phyloP scores from a whole-genome alignment of 64 coral and sea anemone species.

The Acropora tenuis region DNA sequence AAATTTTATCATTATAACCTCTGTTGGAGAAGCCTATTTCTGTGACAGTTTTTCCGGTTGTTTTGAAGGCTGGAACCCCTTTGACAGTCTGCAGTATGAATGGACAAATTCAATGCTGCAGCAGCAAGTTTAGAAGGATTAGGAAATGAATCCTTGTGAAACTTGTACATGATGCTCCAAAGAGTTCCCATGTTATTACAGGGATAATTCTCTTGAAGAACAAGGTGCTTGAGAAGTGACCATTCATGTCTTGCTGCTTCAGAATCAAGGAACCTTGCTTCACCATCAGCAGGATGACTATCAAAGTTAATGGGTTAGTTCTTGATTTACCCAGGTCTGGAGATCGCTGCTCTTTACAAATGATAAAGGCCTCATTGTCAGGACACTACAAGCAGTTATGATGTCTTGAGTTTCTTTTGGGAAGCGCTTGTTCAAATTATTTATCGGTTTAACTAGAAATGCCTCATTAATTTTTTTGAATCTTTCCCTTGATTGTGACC shows the following conservation, averaged over 20 bases:
- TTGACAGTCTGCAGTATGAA: conserved; percentile 46
- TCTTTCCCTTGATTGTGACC: too few relatives aligned
- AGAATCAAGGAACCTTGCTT: conserved; percentile 43
- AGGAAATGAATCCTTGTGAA: conserved; percentile 59
- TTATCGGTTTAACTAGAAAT: too few relatives aligned
- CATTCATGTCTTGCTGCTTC: conserved; percentile 24
- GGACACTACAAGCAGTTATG: conserved; percentile 52
- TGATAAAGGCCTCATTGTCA: conserved; percentile 57
- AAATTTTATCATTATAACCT: neutral
- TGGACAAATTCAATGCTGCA: conserved; percentile 49
- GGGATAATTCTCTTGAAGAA: conserved; percentile 21
- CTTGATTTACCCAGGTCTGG: conserved; percentile 24
- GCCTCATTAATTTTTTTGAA: too few relatives aligned
- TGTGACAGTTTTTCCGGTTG: conserved; percentile 34
- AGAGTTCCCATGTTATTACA: conserved; percentile 33
- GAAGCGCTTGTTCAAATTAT: conserved; percentile 13
- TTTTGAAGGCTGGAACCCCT: neutral
- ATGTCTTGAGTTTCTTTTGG: conserved; percentile 61
- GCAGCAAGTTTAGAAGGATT: conserved; percentile 43
- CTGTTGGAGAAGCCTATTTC: conserved; percentile 27
- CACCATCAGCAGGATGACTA: conserved; percentile 5
- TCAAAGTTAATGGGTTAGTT: conserved; percentile 48
- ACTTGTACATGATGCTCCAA: conserved; percentile 56
- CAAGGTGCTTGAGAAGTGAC: conserved; percentile 47
- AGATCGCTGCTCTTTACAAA: conserved; percentile 43